A percentile compares a stretch with the other conserved stretches of the same genome.
Evolutionary conservation across 2,113 vertebrate genomes (phyloP).

Genomic region (Neotoma lepida): DNA sequence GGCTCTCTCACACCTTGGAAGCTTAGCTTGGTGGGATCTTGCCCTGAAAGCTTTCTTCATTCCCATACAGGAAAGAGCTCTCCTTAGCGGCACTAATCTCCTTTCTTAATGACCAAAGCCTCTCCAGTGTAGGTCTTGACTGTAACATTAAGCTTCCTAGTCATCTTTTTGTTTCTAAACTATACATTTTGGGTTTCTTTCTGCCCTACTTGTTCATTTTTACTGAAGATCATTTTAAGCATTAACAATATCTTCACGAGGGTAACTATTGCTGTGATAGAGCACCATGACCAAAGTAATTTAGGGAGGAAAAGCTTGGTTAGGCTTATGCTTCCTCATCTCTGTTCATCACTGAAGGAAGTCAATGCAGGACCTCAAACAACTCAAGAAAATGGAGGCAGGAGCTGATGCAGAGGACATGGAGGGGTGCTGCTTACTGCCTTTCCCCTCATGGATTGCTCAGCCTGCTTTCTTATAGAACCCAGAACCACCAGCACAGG

Average conservation of each 20-base stretch:
- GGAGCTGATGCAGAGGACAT: not conserved
- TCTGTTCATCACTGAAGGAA: not conserved
- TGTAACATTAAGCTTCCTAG: not conserved
- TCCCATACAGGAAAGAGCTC: not conserved
- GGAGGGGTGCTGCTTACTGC: not conserved
- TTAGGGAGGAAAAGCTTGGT: not conserved
- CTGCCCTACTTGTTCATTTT: not conserved
- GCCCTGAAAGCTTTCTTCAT: not conserved
- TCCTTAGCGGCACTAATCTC: no score
- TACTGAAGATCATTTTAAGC: not conserved
- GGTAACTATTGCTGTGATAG: not conserved
- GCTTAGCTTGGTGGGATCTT: not conserved
- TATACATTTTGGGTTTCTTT: not conserved
- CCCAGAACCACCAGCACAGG: not conserved
- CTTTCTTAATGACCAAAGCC: not conserved
- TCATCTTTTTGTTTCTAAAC: not conserved
- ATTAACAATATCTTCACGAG: not conserved
- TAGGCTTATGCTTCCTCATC: not conserved
- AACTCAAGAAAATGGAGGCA: not conserved
- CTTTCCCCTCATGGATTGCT: not conserved
- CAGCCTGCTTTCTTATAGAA: not conserved
- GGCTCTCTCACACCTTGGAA: not conserved
- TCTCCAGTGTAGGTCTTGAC: not conserved
- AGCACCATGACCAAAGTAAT: not conserved
- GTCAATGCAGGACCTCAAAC: not conserved